Evolutionary conservation across 2,888 invertebrate species (phyloP).

Genomic region (Tupiocoris notatus): DNA sequence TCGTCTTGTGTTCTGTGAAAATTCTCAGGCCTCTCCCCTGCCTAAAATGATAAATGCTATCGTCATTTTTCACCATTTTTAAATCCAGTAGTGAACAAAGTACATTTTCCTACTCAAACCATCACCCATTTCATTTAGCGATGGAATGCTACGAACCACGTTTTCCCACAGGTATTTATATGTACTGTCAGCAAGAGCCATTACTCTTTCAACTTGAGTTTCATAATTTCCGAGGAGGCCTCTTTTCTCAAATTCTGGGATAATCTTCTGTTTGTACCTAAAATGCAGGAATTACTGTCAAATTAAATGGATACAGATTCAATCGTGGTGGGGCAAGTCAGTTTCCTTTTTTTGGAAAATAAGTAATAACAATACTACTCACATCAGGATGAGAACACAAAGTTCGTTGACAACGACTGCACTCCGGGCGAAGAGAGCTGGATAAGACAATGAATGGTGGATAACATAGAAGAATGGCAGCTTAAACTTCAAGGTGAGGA

Average conservation of each 20-base stretch:
- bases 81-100: not conserved
- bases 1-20: slow-evolving; percentile 20
- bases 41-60: slow-evolving; percentile 13
- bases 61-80: not conserved
- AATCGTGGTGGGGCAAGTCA: too few species aligned
- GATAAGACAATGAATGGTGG: not conserved
- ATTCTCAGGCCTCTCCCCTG: slow-evolving; percentile 15
- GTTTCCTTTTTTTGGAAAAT: too few species aligned
- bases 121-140: not conserved
- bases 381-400: slow-evolving; percentile 13
- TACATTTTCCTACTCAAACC: not conserved
- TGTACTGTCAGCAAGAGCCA: slow-evolving; percentile 31
- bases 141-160: slow-evolving; percentile 4
- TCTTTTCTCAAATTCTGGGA: slow-evolving; percentile 17
- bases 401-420: slow-evolving; percentile 20
- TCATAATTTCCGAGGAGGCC: slow-evolving; percentile 21
- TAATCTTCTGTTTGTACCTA: slow-evolving; percentile 21
- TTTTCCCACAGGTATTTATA: slow-evolving; percentile 30
- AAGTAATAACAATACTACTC: too few species aligned
- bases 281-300: too few species aligned
- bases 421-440: slow-evolving; percentile 15
- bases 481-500: not conserved
- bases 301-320: not conserved
- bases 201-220: slow-evolving; percentile 18
- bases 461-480: slow-evolving; percentile 27